Evolutionary conservation across 92 coral and sea anemone species (phyloP), one percentile per base, ranked within the genome.

Genomic region (Virgularia gustaviana): DNA sequence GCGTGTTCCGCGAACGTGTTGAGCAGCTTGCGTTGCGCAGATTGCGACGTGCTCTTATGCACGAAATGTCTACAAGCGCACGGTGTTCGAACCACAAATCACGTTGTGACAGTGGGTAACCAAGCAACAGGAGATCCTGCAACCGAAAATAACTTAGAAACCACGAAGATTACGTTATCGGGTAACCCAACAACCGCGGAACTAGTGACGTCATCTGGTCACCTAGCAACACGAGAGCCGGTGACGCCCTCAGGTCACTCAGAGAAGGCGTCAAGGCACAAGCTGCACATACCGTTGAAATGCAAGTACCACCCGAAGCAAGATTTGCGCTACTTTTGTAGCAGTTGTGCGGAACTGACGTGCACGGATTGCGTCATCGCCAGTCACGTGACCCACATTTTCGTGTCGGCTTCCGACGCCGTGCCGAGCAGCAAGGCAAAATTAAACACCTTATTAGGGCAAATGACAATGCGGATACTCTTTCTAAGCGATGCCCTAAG

Each of bases 391-490:
- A 33, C 61, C 60, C 75, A 68, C 27, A 68, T 68, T 25, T 68
- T 68, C 57, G 75, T 68, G 39, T 31, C 75, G 16, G 61, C 75
- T 9, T 68, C 75, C 15, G 75, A 68, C 60, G 75, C 75, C 18
- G 75, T 55, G 15, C 75, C 75, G 27, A 30, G 75, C 55, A 43
- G 75, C 12, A 49, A 35, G 18, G 75, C 75, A 0, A 53, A 68
- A 22, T 33, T 68, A 29, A 49, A 49, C 61, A 68, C 75, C 18
- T 55, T 68, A 10, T 32, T 68, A 6, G 51, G 36, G 16, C 29
- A 68, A 22, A 68, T 55, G 0, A 33, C 75, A 32, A 16, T 24
- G 1, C 35, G 55, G 33, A 32, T 68, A n/a, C 55, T 68, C 28
- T 68, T 45, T 20, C 75, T 68, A 27, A 51, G 62, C 61, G 60